Conservation (phyloP, 2,113 vertebrate species). For the Pao palembangensis region DNA sequence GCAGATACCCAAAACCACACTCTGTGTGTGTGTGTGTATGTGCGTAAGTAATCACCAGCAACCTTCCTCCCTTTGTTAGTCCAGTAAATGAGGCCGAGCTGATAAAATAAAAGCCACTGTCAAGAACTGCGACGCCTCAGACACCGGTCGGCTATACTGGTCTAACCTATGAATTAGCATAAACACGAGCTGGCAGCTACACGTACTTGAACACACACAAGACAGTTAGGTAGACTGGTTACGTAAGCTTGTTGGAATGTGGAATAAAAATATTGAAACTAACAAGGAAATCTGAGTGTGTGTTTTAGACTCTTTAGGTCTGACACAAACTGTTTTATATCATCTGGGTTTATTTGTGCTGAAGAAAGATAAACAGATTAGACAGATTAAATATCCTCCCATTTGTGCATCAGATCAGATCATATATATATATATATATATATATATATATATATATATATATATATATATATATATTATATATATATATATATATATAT, state of each 20-base stretch:
- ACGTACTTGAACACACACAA: background rate
- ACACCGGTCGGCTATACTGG: slow-evolving; percentile 19
- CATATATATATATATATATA: too few relatives aligned
- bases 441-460: too few relatives aligned
- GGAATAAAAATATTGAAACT: slow-evolving; percentile 32
- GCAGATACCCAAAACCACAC: slow-evolving; percentile 47
- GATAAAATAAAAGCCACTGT: slow-evolving; percentile 38
- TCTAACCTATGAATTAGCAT: slow-evolving; percentile 19
- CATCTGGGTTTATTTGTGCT: background rate
- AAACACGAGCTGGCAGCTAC: background rate
- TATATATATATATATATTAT: too few relatives aligned
- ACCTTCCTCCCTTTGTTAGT: slow-evolving; percentile 33
- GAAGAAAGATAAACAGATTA: background rate
- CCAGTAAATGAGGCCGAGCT: slow-evolving; percentile 43
- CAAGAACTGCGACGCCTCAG: slow-evolving; percentile 17
- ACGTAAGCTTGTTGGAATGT: slow-evolving; percentile 51
- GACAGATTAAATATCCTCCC: background rate
- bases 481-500: too few relatives aligned
- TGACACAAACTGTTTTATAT: background rate
- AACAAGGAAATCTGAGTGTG: slow-evolving; percentile 8
- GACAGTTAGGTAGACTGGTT: slow-evolving; percentile 28
- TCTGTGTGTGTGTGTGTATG: slow-evolving; percentile 17
- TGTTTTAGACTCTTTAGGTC: slow-evolving; percentile 1
- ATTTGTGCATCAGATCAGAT: too few relatives aligned
- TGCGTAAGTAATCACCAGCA: slow-evolving; percentile 35